Base-by-base conservation (phyloP, 2,888 invertebrate genomes). In the Thelaira solivaga region DNA sequence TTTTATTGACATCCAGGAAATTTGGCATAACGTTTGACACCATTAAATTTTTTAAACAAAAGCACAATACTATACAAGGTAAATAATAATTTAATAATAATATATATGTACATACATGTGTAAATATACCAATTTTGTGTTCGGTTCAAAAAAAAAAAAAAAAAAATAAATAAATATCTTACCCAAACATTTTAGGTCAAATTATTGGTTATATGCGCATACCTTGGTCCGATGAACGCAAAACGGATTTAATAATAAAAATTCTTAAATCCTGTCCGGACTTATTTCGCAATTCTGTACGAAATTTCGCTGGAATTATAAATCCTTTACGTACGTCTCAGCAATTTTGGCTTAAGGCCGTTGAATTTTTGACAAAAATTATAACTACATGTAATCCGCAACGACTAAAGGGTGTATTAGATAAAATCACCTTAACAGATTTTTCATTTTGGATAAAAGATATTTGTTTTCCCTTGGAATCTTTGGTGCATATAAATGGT, bases 11-110 rank as follows among this genome's bases (percentile, higher is more conserved):
- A 1, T 95, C 94, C 0, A 92, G 93, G 81, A 94, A 93, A 86
- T 87, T 92, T 83, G 96, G 96, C 6, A 91, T 97, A 10, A 92
- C 94, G 82, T 96, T 96, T 84, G 90, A 92, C 81, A 94, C 95
- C 83, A 91, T 91, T 81, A 89, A 90, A 2, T 82, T 86, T 36
- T 86, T 85, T 24, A 82, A 85, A 1, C 84, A 86, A 47, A 88
- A 88, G 72, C 85, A 86, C 57, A 89, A 89, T 68, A 82, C 81
- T 2, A 74, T 87, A 13, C 89, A 88, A 73, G 86, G 87, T 57
- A 79, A 81, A 57, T 68, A 13, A n/a, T n/a, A n/a, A n/a, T n/a
- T n/a, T n/a, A n/a, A n/a, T n/a, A n/a, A n/a, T n/a, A n/a, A n/a
- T n/a, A n/a, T n/a, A n/a, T n/a, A n/a, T n/a, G n/a, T n/a, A n/a